Base-by-base conservation (phyloP, 2,113 vertebrate genomes). In the Mesitornis unicolor region DNA sequence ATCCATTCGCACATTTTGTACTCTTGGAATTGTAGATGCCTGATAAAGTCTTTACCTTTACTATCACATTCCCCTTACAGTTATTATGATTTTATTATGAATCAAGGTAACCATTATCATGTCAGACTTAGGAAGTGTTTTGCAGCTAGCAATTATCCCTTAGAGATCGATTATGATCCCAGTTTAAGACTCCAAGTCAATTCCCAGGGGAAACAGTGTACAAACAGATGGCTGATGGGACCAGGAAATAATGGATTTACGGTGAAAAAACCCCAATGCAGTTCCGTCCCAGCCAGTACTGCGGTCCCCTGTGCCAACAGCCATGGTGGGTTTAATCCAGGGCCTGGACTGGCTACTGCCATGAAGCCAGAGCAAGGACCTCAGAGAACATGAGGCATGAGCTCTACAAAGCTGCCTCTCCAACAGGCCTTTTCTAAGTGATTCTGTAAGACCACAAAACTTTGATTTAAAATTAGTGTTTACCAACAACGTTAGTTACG, bases 311-410 rank as follows among this genome's bases (percentile, higher is more conserved):
- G 8, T 38, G 9, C 45, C 19, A 50, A 54, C 33, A 45, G 48
- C 48, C 38, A 3, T 0, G n/a, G 19, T 36, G 57, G n/a, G 21
- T 35, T 78, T 81, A 50, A 56, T 51, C 64, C 26, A 17, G 22
- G 56, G 29, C 48, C 65, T 22, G 21, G 14, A 61, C 50, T 2
- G 74, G 70, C 36, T 38, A 28, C 33, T 17, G 28, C 36, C 26
- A 13, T 6, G 36, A 67, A 60, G 15, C 11, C 0, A 0, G 2
- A 70, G 53, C 26, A n/a, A 36, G 29, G 12, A 25, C 45, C 11
- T 28, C 14, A 22, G 54, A 73, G 69, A 82, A 73, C 19, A n/a
- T n/a, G n/a, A 70, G 65, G 8, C 25, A 33, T 16, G 11, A 35
- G 40, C 10, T n/a, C 42, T 24, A 20, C 0, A 3, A 45, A 84